These are phyloP conservation scores for Antennarius maculatus DNA, from an alignment of 2,797 vertebrate genomes.

Conservation along the genomic window DNA sequence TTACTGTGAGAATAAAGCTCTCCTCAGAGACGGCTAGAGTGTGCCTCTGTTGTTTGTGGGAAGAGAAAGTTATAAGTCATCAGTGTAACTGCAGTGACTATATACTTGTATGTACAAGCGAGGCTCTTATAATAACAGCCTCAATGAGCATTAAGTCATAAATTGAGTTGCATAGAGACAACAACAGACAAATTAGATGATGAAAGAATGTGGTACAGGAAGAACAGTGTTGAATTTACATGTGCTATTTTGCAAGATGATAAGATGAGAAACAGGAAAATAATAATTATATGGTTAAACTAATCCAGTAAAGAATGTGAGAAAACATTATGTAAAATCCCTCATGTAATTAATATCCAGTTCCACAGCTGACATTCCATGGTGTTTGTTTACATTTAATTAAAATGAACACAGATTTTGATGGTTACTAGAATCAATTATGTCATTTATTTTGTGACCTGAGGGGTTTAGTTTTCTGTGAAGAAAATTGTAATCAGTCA, in stretches of 20 bases:
- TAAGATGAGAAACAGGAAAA: constrained; percentile 33
- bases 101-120: constrained; percentile 53
- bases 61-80: constrained; percentile 58
- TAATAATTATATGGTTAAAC: constrained; percentile 43
- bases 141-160: constrained; percentile 72
- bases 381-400: constrained; percentile 8
- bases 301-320: constrained; percentile 13
- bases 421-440: too few relatives aligned
- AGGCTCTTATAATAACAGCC: constrained; percentile 70
- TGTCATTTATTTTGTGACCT: too few relatives aligned
- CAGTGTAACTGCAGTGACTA: constrained; percentile 47
- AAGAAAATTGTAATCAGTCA: too few relatives aligned
- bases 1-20: constrained; percentile 52
- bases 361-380: constrained; percentile 8
- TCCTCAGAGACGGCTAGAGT: constrained; percentile 48
- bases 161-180: constrained; percentile 36
- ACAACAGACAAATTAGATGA: constrained; percentile 13
- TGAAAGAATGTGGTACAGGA: constrained; percentile 25
- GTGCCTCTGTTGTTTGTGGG: constrained; percentile 31
- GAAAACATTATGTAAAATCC: constrained; percentile 7
- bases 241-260: constrained; percentile 27
- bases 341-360: constrained; percentile 33
- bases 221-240: constrained; percentile 46
- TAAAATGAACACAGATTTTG: too few relatives aligned
- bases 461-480: too few relatives aligned